Conservation (phyloP, 2,888 invertebrate genomes). For the Xylophagus ater region DNA sequence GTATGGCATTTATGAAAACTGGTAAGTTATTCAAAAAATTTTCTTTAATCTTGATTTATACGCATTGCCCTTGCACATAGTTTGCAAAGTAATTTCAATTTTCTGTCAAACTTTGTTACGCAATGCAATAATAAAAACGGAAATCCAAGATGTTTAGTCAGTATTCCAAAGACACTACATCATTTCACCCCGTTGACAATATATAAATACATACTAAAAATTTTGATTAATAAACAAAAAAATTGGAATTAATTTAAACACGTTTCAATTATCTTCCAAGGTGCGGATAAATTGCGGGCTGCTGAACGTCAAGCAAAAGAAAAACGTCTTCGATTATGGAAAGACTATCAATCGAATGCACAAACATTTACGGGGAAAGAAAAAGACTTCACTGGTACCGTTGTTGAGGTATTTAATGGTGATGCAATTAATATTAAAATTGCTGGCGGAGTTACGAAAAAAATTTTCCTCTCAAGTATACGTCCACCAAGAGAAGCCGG, state of each 20-base stretch:
- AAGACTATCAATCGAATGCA: conserved; percentile 69
- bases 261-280: conserved; percentile 27
- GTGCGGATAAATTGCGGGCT: conserved; percentile 69
- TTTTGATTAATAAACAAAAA: too few relatives aligned
- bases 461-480: conserved; percentile 92
- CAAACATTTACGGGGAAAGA: conserved; percentile 64
- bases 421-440: conserved; percentile 84
- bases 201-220: conserved; percentile 1
- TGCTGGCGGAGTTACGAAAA: conserved; percentile 65
- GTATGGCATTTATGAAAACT: conserved; percentile 67
- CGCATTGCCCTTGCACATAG: conserved; percentile 15
- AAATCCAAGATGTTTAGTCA: conserved; percentile 32
- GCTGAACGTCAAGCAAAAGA: conserved; percentile 86
- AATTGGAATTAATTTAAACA: not conserved
- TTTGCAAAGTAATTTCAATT: conserved; percentile 1
- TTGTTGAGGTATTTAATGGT: conserved; percentile 86
- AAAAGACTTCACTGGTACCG: conserved; percentile 70
- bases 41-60: not conserved
- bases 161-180: conserved; percentile 19
- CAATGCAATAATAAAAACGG: conserved; percentile 19
- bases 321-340: conserved; percentile 78
- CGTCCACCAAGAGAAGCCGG: conserved; percentile 73
- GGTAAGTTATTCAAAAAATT: conserved; percentile 38
- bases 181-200: conserved; percentile 39
- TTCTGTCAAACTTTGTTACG: conserved; percentile 8